A percentile compares a stretch with the other conserved stretches of the same genome.
phyloP scores from a whole-genome alignment of 1,140 invertebrate species.

The Anadara kagoshimensis region DNA sequence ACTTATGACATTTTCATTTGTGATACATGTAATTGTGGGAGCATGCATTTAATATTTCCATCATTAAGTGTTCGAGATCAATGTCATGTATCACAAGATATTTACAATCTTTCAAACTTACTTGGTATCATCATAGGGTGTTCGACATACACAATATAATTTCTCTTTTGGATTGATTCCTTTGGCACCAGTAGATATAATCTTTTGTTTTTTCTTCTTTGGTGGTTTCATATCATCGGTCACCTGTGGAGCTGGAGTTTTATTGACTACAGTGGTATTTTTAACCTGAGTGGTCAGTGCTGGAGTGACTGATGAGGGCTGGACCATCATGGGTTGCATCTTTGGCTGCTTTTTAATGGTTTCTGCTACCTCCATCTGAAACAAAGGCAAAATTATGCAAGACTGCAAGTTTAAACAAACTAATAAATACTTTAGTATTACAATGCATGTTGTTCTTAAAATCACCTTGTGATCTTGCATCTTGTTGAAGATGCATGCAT shows the following conservation, averaged over 20 bases:
- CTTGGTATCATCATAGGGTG: slow-evolving; percentile 90
- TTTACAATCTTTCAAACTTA: slow-evolving; percentile 39
- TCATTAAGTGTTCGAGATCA: neutral
- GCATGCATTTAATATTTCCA: neutral
- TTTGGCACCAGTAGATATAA: slow-evolving; percentile 61
- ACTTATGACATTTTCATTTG: neutral
- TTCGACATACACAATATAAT: slow-evolving; percentile 94
- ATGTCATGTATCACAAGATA: neutral
- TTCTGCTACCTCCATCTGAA: slow-evolving; percentile 53
- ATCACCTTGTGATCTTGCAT: too few species aligned
- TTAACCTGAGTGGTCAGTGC: slow-evolving; percentile 7
- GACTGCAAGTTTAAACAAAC: too few species aligned
- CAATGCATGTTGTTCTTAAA: too few species aligned
- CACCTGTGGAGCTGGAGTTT: neutral
- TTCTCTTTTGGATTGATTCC: slow-evolving; percentile 75
- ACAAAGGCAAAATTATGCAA: neutral
- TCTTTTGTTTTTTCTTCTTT: slow-evolving; percentile 65
- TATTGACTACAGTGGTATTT: slow-evolving; percentile 3
- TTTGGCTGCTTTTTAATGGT: slow-evolving; percentile 41
- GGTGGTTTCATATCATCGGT: neutral
- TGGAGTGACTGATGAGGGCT: slow-evolving; percentile 7
- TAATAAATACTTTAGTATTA: too few species aligned
- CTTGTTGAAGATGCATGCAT: too few species aligned
- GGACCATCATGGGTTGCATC: slow-evolving; percentile 33
- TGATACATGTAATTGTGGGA: neutral